Conservation (phyloP, 2,888 invertebrate genomes). For the Neocrepidodera transversa region DNA sequence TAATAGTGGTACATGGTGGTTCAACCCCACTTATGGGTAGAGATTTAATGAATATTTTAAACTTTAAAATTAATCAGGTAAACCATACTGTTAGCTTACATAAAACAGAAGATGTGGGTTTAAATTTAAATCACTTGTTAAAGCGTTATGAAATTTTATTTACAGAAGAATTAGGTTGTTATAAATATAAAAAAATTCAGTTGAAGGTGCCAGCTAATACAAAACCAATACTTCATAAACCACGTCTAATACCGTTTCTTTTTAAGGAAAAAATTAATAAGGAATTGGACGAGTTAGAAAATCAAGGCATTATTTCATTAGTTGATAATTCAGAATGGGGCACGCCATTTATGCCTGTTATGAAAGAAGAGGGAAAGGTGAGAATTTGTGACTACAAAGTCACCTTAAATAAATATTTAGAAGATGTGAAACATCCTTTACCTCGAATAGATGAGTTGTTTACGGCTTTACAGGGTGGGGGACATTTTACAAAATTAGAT, state of each 20-base stretch:
- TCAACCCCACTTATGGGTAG: slow-evolving; percentile 15
- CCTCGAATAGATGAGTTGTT: slow-evolving; percentile 24
- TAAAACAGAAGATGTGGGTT: not conserved
- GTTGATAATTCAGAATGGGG: slow-evolving; percentile 26
- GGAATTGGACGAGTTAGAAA: slow-evolving; percentile 14
- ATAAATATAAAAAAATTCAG: slow-evolving; percentile 12
- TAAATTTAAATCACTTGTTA: not conserved
- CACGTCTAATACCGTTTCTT: slow-evolving; percentile 26
- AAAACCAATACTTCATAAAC: slow-evolving; percentile 25
- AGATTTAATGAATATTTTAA: slow-evolving; percentile 17
- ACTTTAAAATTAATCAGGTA: slow-evolving; percentile 5
- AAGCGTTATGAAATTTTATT: slow-evolving; percentile 19
- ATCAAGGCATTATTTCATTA: too few species aligned
- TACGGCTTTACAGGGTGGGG: slow-evolving; percentile 19
- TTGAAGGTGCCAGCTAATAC: slow-evolving; percentile 13
- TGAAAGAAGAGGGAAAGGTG: slow-evolving; percentile 16
- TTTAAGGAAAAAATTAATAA: slow-evolving; percentile 21
- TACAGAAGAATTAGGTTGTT: slow-evolving; percentile 9
- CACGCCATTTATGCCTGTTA: slow-evolving; percentile 29
- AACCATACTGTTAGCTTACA: not conserved
- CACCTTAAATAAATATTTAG: slow-evolving; percentile 17
- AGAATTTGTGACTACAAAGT: slow-evolving; percentile 17
- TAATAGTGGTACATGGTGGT: slow-evolving; percentile 14
- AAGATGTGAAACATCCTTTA: slow-evolving; percentile 18
- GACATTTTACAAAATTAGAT: slow-evolving; percentile 21